Evolutionary conservation across 2,888 invertebrate genomes (phyloP).

Genomic region (Drosophila algonquin): DNA sequence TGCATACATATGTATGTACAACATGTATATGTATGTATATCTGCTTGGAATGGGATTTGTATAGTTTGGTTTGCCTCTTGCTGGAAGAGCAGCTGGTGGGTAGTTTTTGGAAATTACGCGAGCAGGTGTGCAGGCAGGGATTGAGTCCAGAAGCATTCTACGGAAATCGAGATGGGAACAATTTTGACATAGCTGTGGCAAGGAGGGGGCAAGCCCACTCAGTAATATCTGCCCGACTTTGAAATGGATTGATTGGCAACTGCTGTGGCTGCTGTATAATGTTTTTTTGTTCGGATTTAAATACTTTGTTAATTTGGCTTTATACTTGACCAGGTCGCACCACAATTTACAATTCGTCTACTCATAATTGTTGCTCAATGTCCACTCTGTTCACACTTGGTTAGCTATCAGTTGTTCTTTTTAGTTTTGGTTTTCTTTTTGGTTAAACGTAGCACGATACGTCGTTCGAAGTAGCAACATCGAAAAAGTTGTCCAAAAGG

Average conservation of each 20-base stretch:
- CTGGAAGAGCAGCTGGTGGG: constrained; percentile 74
- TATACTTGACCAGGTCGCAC: constrained; percentile 79
- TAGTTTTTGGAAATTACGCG: constrained; percentile 44
- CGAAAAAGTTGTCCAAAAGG: constrained; percentile 78
- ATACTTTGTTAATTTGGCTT: constrained; percentile 40
- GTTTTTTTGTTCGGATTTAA: constrained; percentile 12
- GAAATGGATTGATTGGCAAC: constrained; percentile 24
- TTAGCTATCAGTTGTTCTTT: constrained; percentile 31
- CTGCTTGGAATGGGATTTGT: constrained; percentile 44
- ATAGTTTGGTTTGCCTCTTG: constrained; percentile 52
- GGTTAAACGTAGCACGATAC: constrained; percentile 26
- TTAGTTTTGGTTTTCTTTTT: constrained; percentile 2
- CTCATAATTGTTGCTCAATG: constrained; percentile 43
- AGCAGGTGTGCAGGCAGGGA: constrained; percentile 18
- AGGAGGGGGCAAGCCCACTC: too few species aligned
- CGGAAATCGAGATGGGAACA: not conserved
- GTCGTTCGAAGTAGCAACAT: constrained; percentile 67
- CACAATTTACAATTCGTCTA: constrained; percentile 72
- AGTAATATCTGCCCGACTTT: not conserved
- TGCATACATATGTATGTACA: not conserved
- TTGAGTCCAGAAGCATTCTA: constrained; percentile 28
- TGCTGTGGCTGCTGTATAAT: constrained; percentile 27
- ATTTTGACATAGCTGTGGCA: not conserved
- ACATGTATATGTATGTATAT: constrained; percentile 1
- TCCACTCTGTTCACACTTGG: constrained; percentile 19